Conservation (phyloP, 2,113 vertebrate species). For the Synodontis membranacea region DNA sequence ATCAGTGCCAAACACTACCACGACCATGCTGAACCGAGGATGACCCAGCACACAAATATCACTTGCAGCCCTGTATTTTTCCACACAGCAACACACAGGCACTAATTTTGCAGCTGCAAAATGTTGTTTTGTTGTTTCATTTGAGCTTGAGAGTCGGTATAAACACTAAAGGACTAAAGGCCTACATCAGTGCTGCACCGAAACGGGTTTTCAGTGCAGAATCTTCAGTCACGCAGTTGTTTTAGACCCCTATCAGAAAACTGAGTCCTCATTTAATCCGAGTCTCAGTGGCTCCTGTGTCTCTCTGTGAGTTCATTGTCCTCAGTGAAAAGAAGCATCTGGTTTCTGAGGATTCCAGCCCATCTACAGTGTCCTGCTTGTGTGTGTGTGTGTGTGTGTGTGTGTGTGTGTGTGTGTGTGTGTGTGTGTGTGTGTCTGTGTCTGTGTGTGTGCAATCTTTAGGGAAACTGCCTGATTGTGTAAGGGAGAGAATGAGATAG, state of each 20-base stretch:
- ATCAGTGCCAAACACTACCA: background rate
- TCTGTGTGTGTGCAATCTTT: too few species aligned
- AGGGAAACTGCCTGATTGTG: slow-evolving; percentile 25
- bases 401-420: slow-evolving; percentile 16
- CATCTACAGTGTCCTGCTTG: slow-evolving; percentile 26
- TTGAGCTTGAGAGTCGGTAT: background rate
- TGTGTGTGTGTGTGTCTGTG: slow-evolving; percentile 26
- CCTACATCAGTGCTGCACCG: background rate
- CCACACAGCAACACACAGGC: background rate
- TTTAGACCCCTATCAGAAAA: background rate
- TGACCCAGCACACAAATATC: background rate
- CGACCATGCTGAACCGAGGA: background rate
- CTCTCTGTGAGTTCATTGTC: slow-evolving; percentile 46
- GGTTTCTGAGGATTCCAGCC: slow-evolving; percentile 37
- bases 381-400: slow-evolving; percentile 23
- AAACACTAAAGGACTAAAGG: background rate
- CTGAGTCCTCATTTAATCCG: background rate
- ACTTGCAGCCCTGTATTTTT: too few species aligned
- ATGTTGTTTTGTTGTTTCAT: background rate
- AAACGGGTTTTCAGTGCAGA: background rate
- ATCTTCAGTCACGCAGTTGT: background rate
- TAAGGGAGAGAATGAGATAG: slow-evolving; percentile 23
- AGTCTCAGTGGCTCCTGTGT: background rate
- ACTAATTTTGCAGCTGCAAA: background rate
- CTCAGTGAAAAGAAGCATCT: slow-evolving; percentile 39